phyloP scores from a whole-genome alignment of 2,113 vertebrate species.

The Onychostruthus taczanowskii region DNA sequence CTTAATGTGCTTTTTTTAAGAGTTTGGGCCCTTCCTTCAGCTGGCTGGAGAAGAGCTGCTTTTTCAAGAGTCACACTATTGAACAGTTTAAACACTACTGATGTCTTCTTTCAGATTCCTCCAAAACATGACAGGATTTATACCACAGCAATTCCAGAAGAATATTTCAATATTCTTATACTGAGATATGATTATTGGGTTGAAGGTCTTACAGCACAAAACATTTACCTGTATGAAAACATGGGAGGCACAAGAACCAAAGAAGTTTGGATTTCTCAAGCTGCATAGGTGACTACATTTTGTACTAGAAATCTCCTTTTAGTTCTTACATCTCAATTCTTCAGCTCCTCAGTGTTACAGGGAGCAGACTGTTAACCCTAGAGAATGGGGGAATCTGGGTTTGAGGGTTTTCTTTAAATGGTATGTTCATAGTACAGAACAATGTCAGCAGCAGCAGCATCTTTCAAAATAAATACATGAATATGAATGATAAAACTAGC shows the following conservation, averaged over 20 bases:
- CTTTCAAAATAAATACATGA: background rate
- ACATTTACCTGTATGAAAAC: background rate
- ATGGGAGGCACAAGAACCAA: background rate
- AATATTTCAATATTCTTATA: background rate
- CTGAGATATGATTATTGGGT: background rate
- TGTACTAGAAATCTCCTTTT: background rate
- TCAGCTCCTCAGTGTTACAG: background rate
- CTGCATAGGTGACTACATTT: background rate
- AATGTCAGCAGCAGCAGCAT: background rate
- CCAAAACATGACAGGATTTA: background rate
- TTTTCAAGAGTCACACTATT: background rate
- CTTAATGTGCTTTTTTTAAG: background rate
- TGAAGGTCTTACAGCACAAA: background rate
- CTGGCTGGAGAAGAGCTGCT: background rate
- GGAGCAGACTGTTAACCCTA: background rate
- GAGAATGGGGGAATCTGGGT: background rate
- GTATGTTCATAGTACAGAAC: background rate
- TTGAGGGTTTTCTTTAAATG: background rate
- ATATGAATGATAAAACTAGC: background rate
- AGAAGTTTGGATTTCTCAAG: background rate
- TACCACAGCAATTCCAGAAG: background rate
- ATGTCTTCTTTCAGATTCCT: background rate
- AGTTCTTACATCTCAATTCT: background rate
- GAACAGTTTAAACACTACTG: background rate
- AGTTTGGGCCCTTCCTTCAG: background rate